A percentile compares a stretch with the other conserved stretches of the same genome.
Conservation (phyloP, 2,888 invertebrate species). For the Cosmopolites sordidus region DNA sequence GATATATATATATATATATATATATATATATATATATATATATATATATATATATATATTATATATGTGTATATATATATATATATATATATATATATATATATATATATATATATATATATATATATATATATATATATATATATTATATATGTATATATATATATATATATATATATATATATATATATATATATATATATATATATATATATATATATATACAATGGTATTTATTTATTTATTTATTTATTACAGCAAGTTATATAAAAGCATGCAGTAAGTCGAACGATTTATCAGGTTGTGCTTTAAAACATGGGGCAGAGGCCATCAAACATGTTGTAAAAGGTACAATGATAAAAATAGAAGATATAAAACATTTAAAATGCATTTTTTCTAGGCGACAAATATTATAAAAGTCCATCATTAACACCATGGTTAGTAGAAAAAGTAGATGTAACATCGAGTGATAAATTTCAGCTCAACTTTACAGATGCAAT, state of each 20-base stretch:
- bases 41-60: too few relatives aligned
- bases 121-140: too few relatives aligned
- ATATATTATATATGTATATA: too few relatives aligned
- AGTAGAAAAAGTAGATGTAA: slow-evolving; percentile 29
- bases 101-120: too few relatives aligned
- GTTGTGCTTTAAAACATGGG: slow-evolving; percentile 35
- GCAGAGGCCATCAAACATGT: slow-evolving; percentile 29
- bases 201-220: too few relatives aligned
- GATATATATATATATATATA: too few relatives aligned
- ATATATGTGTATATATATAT: too few relatives aligned
- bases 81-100: too few relatives aligned
- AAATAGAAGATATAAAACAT: not conserved
- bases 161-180: too few relatives aligned
- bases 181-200: too few relatives aligned
- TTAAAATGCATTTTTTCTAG: slow-evolving; percentile 27
- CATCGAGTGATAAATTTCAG: not conserved
- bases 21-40: too few relatives aligned
- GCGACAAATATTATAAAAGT: slow-evolving; percentile 35
- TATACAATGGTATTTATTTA: too few relatives aligned
- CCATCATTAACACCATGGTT: slow-evolving; percentile 34
- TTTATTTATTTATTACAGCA: slow-evolving; percentile 31
- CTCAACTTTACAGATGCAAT: slow-evolving; percentile 29
- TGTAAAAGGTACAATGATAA: slow-evolving; percentile 19
- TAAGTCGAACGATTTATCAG: slow-evolving; percentile 34
- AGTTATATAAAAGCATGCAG: slow-evolving; percentile 36